Base-by-base conservation (phyloP, 2,113 vertebrate species). In the Vicugna pacos region DNA sequence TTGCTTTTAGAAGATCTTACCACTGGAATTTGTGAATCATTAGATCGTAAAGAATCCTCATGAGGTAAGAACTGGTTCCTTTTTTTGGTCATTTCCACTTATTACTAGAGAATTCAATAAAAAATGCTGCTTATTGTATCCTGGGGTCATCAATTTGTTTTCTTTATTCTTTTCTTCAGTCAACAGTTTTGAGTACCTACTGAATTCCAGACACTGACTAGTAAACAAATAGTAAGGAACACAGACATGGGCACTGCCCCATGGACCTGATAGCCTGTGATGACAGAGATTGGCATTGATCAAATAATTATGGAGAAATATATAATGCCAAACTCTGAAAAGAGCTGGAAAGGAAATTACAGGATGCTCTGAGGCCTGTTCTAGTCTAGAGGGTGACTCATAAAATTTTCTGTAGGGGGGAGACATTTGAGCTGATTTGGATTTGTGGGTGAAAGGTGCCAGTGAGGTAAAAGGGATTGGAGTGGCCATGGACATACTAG, bases 1-100 rank as follows among this genome's bases (percentile, higher is more conserved):
- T 80, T 93, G 19, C 26, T 95, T 96, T 82, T 67, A 85, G 14
- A 92, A 92, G 38, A 77, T 92, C 20, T 94, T 79, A 92, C 58
- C 48, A 88, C 30, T 48, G 35, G 46, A 96, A 56, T 69, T 70
- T 94, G 42, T 92, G 91, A 87, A 70, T 95, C 60, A 79, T 84
- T 84, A 79, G 32, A 58, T 15, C 28, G 83, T 48, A 75, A 93
- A 96, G 65, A 69, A 17, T 95, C 60, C 38, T 92, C 38, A 50
- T 32, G 32, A 90, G 91, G 72, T 52, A 13, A 95, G 48, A 80
- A 64, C 30, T 76, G 6, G 1, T 54, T 80, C 30, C 0, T 67
- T 38, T 69, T 32, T 56, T 60, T 91, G 15, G 32, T 85, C 4
- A 92, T 93, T 81, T 91, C 4, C 14, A 77, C 64, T 90, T 93